Evolutionary conservation across 2,888 invertebrate species (phyloP).

Genomic region (Heliothis peltigera): DNA sequence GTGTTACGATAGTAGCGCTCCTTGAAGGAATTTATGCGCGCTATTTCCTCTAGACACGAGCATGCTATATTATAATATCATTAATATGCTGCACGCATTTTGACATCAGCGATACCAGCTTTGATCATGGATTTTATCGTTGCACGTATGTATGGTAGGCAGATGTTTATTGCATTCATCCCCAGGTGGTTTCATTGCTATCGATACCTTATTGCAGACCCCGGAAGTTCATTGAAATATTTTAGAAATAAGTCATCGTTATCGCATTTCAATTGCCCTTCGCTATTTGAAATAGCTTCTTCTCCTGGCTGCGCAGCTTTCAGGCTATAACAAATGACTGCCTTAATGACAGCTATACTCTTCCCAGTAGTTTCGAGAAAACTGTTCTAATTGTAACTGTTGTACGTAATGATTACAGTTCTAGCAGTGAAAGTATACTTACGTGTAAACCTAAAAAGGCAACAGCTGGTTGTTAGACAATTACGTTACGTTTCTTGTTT

Average conservation of each 20-base stretch:
- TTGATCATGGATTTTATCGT: too few relatives aligned
- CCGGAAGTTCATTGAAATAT: background rate
- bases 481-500: conserved; percentile 41
- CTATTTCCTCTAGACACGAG: background rate
- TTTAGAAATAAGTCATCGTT: too few relatives aligned
- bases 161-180: background rate
- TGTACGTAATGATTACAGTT: conserved; percentile 28
- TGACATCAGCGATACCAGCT: background rate
- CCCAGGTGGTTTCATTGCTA: background rate
- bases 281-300: too few relatives aligned
- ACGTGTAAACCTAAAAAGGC: conserved; percentile 46
- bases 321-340: background rate
- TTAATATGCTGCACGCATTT: background rate
- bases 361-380: conserved; percentile 32
- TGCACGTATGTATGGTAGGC: too few relatives aligned
- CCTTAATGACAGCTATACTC: conserved; percentile 6
- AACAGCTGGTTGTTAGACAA: conserved; percentile 32
- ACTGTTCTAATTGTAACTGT: conserved; percentile 21
- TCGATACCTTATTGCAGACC: background rate
- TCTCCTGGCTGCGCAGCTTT: too few relatives aligned
- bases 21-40: background rate
- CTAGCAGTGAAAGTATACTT: conserved; percentile 45
- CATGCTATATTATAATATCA: background rate
- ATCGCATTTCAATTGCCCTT: too few relatives aligned
- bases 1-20: background rate